A percentile compares a stretch with the other conserved stretches of the same genome.
Evolutionary conservation across 2,113 vertebrate genomes (phyloP).

Genomic region (Anhinga rufa): DNA sequence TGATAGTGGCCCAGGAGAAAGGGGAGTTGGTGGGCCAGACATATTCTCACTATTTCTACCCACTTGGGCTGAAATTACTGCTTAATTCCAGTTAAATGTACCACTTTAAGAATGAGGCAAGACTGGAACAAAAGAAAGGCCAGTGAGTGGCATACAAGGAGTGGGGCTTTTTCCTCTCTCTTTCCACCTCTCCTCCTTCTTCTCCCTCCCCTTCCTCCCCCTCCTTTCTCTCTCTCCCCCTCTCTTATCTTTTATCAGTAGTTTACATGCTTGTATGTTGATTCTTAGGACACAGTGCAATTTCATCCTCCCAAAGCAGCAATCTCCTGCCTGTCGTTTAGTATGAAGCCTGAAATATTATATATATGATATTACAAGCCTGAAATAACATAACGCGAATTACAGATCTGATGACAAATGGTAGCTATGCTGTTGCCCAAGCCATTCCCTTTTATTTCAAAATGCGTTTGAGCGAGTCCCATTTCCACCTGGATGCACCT

Average conservation of each 20-base stretch:
- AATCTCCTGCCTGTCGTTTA: not conserved
- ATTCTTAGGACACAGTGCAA: not conserved
- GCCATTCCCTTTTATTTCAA: not conserved
- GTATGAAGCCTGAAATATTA: not conserved
- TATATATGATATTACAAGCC: not conserved
- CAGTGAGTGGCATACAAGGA: too few relatives aligned
- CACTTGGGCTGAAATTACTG: not conserved
- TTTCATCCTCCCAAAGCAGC: not conserved
- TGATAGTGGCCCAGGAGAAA: accelerated
- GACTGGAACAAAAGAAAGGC: not conserved
- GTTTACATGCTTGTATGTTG: not conserved
- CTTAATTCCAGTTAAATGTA: not conserved
- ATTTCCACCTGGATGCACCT: not conserved
- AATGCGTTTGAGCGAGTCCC: not conserved
- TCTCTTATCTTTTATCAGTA: not conserved
- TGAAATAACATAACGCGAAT: not conserved
- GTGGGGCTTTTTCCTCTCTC: too few relatives aligned
- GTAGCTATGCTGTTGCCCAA: not conserved
- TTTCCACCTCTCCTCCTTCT: accelerated
- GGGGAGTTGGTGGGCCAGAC: not conserved
- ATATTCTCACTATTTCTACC: not conserved
- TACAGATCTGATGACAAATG: not conserved
- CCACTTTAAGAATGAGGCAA: not conserved
- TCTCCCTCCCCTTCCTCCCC: not conserved
- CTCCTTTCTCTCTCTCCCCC: not conserved